These are phyloP conservation scores for Labeo catla DNA, from an alignment of 2,113 vertebrate genomes.

Conservation along the genomic window DNA sequence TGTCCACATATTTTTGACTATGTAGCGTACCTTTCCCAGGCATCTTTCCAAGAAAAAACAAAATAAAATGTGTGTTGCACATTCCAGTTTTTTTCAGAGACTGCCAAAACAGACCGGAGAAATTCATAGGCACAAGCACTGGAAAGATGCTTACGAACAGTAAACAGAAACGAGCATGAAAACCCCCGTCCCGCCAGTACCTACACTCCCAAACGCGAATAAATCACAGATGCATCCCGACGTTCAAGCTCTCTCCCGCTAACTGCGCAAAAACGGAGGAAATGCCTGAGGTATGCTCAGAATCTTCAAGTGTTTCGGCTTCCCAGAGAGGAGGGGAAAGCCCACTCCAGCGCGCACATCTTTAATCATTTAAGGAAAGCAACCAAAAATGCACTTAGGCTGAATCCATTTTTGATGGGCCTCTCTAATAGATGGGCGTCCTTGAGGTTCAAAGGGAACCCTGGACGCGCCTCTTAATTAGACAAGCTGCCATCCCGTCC, in stretches of 20 bases:
- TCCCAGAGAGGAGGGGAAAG: constrained; percentile 65
- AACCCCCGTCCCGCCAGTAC: constrained; percentile 16
- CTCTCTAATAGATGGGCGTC: constrained; percentile 85
- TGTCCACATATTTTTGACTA: background rate
- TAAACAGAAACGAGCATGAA: constrained; percentile 25
- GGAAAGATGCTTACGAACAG: constrained; percentile 23
- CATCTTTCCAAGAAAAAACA: background rate
- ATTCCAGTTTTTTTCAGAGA: constrained; percentile 16
- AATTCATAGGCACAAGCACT: constrained; percentile 2
- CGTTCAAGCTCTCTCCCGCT: constrained; percentile 29
- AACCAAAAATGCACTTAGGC: constrained; percentile 81
- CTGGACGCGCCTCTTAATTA: constrained; percentile 87
- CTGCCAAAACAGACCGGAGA: background rate
- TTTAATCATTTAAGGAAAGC: constrained; percentile 79
- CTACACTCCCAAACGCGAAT: constrained; percentile 1
- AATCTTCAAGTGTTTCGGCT: constrained; percentile 33
- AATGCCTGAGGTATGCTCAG: constrained; percentile 27
- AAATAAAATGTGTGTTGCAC: background rate
- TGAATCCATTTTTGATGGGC: constrained; percentile 89
- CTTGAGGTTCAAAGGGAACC: constrained; percentile 91
- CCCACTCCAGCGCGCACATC: constrained; percentile 78
- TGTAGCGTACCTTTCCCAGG: background rate
- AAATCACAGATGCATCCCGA: constrained; percentile 36
- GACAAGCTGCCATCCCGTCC: constrained; percentile 80
- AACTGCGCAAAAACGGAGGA: constrained; percentile 22